phyloP scores from a whole-genome alignment of 2,797 vertebrate species.

The Microcaecilia unicolor region DNA sequence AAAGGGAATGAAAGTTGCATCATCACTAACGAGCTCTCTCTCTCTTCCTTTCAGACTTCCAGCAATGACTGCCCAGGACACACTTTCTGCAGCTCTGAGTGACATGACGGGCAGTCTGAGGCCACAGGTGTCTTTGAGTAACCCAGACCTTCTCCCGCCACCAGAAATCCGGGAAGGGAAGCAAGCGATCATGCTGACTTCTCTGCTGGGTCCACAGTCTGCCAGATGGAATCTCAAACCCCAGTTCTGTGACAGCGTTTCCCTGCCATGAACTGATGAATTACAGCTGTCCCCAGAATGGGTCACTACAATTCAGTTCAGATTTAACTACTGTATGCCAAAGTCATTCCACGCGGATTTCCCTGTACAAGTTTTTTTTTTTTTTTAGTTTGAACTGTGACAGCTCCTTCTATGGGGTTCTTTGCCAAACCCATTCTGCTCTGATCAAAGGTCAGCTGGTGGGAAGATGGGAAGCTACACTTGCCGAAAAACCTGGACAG shows the following conservation, averaged over 20 bases:
- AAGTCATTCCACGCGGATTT: too few relatives aligned
- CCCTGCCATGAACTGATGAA: too few relatives aligned
- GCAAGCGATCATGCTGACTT: too few relatives aligned
- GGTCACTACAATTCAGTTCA: too few relatives aligned
- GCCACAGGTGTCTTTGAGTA: not conserved
- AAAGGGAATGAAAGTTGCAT: fast-evolving
- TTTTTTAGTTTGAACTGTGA: too few relatives aligned
- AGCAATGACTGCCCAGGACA: not conserved
- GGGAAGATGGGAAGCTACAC: not conserved
- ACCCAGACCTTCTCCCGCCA: not conserved
- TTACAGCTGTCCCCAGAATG: too few relatives aligned
- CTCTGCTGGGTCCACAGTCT: slow-evolving; percentile 1
- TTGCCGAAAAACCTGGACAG: too few relatives aligned
- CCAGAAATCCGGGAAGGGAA: too few relatives aligned
- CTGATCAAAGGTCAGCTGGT: not conserved
- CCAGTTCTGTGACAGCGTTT: too few relatives aligned
- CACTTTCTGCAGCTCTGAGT: slow-evolving; percentile 9
- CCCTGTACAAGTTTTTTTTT: too few relatives aligned
- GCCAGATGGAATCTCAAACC: not conserved
- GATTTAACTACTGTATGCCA: too few relatives aligned
- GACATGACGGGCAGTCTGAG: not conserved
- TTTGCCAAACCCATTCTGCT: not conserved
- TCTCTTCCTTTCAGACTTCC: slow-evolving; percentile 33
- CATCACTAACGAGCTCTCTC: slow-evolving; percentile 7
- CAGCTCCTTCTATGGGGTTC: too few relatives aligned